phyloP scores from a whole-genome alignment of 2,888 invertebrate species.

The Oscheius sp. region DNA sequence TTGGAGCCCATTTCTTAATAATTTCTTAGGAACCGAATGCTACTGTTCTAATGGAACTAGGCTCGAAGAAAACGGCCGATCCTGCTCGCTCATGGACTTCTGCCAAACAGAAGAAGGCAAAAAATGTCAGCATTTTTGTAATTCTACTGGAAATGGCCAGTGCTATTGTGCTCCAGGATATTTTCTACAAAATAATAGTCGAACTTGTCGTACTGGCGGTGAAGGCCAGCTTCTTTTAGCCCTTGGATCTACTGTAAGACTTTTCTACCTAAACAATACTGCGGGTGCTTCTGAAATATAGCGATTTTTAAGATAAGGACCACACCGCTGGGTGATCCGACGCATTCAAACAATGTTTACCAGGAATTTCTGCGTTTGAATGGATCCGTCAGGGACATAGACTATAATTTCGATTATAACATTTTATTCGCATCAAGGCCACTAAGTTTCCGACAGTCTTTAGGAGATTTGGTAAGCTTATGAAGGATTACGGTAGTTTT shows the following conservation, averaged over 20 bases:
- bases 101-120: conserved; percentile 41
- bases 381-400: conserved; percentile 39
- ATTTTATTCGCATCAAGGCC: conserved; percentile 37
- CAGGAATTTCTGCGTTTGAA: conserved; percentile 24
- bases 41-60: conserved; percentile 43
- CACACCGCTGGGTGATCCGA: conserved; percentile 43
- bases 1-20: not conserved
- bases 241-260: conserved; percentile 41
- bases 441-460: conserved; percentile 28
- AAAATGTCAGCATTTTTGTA: conserved; percentile 90
- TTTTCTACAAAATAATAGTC: conserved; percentile 46
- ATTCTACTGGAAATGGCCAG: conserved; percentile 82
- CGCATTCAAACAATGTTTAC: conserved; percentile 33
- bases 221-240: conserved; percentile 43
- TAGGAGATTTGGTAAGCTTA: conserved; percentile 40
- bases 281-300: too few relatives aligned
- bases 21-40: conserved; percentile 44
- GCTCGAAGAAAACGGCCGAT: conserved; percentile 40
- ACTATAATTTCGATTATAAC: conserved; percentile 38
- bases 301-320: conserved; percentile 33
- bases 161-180: conserved; percentile 61
- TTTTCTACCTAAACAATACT: not conserved
- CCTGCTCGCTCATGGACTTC: conserved; percentile 52
- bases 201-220: conserved; percentile 44
- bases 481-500: not conserved